These are phyloP conservation scores for Protomyctophum bolini DNA, from an alignment of 2,113 vertebrate species.

Conservation along the genomic window DNA sequence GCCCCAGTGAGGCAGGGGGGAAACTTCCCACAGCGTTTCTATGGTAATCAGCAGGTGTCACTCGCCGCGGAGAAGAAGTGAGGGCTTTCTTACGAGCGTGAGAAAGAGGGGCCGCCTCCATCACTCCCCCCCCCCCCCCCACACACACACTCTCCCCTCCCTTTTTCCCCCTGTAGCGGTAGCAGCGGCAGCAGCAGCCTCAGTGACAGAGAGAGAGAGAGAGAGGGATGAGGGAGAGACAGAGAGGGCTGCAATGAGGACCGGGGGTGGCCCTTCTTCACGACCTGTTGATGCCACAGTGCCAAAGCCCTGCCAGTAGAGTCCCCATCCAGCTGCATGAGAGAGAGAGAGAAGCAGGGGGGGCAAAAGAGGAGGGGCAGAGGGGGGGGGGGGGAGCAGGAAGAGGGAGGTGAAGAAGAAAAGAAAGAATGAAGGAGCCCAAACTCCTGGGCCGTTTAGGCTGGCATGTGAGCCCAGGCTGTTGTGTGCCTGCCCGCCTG, in stretches of 20 bases:
- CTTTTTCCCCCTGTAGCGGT: conserved; percentile 63
- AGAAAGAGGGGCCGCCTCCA: conserved; percentile 82
- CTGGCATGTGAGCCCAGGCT: conserved; percentile 48
- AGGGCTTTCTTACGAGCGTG: conserved; percentile 87
- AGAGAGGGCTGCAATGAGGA: conserved; percentile 68
- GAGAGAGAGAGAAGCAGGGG: conserved; percentile 44
- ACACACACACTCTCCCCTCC: conserved; percentile 18
- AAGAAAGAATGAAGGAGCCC: conserved; percentile 25
- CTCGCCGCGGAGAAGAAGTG: conserved; percentile 83
- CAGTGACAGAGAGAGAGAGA: conserved; percentile 47
- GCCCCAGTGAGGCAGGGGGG: conserved; percentile 71
- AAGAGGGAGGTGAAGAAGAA: conserved; percentile 10
- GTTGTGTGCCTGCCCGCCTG: not conserved
- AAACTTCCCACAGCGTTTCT: conserved; percentile 84
- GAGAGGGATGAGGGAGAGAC: conserved; percentile 52
- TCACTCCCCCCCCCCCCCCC: conserved; percentile 48
- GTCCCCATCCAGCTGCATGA: conserved; percentile 75
- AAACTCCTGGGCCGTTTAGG: conserved; percentile 56
- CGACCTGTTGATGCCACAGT: conserved; percentile 80
- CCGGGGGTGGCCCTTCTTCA: conserved; percentile 55
- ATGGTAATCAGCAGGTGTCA: conserved; percentile 95
- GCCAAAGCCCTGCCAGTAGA: conserved; percentile 70
- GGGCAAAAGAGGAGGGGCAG: conserved; percentile 41
- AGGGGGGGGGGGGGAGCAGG: conserved; percentile 53
- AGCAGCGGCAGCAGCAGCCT: conserved; percentile 69